These are phyloP conservation scores for Scrobipalpa atriplicella DNA, from an alignment of 2,888 invertebrate species.

Conservation along the genomic window DNA sequence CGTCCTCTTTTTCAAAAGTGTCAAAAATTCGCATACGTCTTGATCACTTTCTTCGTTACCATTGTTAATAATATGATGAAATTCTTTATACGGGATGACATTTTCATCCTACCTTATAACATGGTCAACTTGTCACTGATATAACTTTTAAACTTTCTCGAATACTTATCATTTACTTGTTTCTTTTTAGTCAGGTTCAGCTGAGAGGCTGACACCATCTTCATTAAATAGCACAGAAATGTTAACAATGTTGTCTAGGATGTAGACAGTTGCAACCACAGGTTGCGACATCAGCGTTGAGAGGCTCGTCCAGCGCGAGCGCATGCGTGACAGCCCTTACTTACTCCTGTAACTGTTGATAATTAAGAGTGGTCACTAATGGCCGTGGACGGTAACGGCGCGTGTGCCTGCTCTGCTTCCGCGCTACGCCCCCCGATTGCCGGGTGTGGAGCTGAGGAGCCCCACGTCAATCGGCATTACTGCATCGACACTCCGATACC, in stretches of 20 bases:
- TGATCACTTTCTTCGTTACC: too few relatives aligned
- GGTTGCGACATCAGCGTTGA: neutral
- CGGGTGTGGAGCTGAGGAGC: conserved; percentile 6
- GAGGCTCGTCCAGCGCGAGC: conserved; percentile 1
- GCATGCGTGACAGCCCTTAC: conserved; percentile 19
- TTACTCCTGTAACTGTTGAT: conserved; percentile 69
- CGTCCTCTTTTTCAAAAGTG: too few relatives aligned
- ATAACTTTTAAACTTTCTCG: too few relatives aligned
- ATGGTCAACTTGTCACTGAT: too few relatives aligned
- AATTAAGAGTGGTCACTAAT: conserved; percentile 77
- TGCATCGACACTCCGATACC: neutral
- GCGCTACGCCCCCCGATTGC: conserved; percentile 57
- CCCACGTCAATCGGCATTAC: conserved; percentile 17
- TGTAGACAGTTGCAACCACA: neutral
- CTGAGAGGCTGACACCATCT: neutral
- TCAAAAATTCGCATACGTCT: too few relatives aligned
- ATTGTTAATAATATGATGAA: too few relatives aligned
- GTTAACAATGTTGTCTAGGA: neutral
- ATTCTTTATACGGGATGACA: too few relatives aligned
- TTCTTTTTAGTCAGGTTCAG: neutral
- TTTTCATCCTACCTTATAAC: too few relatives aligned
- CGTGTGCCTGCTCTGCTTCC: conserved; percentile 62
- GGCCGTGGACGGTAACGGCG: conserved; percentile 70
- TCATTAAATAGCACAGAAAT: neutral
- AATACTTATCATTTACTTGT: too few relatives aligned